phyloP scores from a whole-genome alignment of 2,113 vertebrate genomes.

The Elgaria multicarinata region DNA sequence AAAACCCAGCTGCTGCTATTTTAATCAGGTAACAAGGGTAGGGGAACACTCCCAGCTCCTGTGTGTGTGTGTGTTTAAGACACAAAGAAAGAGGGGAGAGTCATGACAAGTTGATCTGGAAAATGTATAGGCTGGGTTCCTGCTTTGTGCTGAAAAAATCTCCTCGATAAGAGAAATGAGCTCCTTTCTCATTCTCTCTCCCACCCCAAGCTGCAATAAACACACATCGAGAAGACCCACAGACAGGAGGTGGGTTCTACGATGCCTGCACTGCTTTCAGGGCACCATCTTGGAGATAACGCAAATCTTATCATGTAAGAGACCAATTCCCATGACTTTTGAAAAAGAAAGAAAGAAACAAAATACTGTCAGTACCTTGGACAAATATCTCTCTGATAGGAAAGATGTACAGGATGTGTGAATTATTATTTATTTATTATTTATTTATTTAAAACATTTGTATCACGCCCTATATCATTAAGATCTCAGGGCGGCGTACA shows the following conservation, averaged over 20 bases:
- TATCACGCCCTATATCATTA: too few relatives aligned
- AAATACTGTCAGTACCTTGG: background rate
- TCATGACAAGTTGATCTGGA: fast-evolving
- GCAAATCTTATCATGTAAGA: too few relatives aligned
- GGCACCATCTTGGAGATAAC: background rate
- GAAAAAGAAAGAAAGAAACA: background rate
- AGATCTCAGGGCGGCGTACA: too few relatives aligned
- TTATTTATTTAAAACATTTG: too few relatives aligned
- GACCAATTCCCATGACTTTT: too few relatives aligned
- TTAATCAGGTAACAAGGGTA: slow-evolving; percentile 50
- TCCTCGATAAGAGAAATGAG: background rate
- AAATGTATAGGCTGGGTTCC: background rate
- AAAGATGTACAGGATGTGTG: background rate
- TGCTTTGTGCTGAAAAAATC: background rate
- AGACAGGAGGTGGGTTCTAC: fast-evolving
- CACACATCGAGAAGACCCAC: fast-evolving
- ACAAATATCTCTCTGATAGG: background rate
- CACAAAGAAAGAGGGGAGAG: fast-evolving
- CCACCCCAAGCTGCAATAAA: fast-evolving
- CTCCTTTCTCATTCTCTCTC: fast-evolving
- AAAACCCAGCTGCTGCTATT: slow-evolving; percentile 68
- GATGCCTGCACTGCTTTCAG: background rate
- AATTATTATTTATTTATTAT: too few relatives aligned
- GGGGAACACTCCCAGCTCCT: slow-evolving; percentile 28
- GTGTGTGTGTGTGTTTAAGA: background rate